phyloP scores from a whole-genome alignment of 2,888 invertebrate genomes.

The Drosophila anomalata region DNA sequence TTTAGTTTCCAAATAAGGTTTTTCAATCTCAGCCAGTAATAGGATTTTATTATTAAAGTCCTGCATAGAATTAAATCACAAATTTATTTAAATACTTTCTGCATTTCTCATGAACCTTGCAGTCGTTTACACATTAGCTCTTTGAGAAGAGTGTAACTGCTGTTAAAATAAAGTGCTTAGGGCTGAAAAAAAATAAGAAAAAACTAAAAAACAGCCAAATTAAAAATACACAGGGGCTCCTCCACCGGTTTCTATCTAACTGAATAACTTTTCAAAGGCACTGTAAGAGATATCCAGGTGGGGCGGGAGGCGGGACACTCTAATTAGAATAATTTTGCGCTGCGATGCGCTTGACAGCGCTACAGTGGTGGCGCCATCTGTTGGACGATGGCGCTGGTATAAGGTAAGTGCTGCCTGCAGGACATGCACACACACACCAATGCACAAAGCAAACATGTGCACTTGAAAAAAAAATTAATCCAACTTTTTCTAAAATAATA shows the following conservation, averaged over 20 bases:
- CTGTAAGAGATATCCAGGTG: neutral
- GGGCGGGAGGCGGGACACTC: constrained; percentile 30
- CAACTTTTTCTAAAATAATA: neutral
- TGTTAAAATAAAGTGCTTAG: constrained; percentile 38
- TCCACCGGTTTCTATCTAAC: constrained; percentile 7
- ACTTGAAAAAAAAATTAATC: neutral
- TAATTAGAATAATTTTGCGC: constrained; percentile 77
- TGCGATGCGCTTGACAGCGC: constrained; percentile 63
- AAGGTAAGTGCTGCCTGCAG: constrained; percentile 55
- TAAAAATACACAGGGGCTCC: constrained; percentile 22
- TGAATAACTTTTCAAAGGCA: constrained; percentile 39
- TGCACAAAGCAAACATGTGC: constrained; percentile 32
- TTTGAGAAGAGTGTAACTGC: constrained; percentile 31
- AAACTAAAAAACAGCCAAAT: constrained; percentile 30
- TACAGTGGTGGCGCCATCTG: constrained; percentile 63
- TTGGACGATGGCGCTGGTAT: constrained; percentile 30
- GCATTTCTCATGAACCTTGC: neutral
- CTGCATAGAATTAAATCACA: neutral
- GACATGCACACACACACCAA: constrained; percentile 41
- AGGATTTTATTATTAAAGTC: neutral
- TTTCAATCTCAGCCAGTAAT: neutral
- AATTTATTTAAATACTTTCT: constrained; percentile 1
- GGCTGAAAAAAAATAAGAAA: constrained; percentile 19
- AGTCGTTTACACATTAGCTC: constrained; percentile 21
- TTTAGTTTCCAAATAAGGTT: neutral